Conservation (phyloP, 2,888 invertebrate species). For the Dasypolia templi region DNA sequence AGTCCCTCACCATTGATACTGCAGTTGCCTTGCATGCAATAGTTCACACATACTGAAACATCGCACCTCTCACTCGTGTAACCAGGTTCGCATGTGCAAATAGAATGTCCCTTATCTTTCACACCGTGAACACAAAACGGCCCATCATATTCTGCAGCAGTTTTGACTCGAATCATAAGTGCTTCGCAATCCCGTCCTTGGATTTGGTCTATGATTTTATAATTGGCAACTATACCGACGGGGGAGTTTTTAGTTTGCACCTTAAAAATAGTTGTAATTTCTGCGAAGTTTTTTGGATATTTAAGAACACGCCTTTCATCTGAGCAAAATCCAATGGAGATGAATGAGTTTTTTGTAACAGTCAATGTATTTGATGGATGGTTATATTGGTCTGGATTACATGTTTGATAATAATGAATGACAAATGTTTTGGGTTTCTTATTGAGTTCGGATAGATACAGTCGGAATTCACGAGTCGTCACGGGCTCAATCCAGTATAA, state of each 20-base stretch:
- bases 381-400: not conserved
- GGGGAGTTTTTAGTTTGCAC: not conserved
- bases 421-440: no score
- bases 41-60: no score
- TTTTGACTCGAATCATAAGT: not conserved
- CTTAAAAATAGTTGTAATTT: not conserved
- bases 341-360: not conserved
- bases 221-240: not conserved
- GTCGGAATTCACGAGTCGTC: not conserved
- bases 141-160: not conserved
- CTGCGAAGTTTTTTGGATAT: not conserved
- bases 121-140: constrained; percentile 6
- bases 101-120: not conserved
- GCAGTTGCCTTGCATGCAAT: no score
- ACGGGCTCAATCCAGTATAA: not conserved
- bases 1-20: no score
- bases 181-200: not conserved
- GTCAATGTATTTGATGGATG: constrained; percentile 6
- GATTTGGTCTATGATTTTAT: constrained; percentile 14
- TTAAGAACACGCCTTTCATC: not conserved
- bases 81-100: constrained; percentile 12
- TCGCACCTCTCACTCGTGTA: no score
- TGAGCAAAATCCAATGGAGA: not conserved
- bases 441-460: not conserved
- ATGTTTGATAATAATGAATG: not conserved